Percentiles rank a stretch among this genome's conserved stretches.
These are phyloP conservation scores for Samia ricini DNA, from an alignment of 1,140 invertebrate genomes.

Conservation along the genomic window DNA sequence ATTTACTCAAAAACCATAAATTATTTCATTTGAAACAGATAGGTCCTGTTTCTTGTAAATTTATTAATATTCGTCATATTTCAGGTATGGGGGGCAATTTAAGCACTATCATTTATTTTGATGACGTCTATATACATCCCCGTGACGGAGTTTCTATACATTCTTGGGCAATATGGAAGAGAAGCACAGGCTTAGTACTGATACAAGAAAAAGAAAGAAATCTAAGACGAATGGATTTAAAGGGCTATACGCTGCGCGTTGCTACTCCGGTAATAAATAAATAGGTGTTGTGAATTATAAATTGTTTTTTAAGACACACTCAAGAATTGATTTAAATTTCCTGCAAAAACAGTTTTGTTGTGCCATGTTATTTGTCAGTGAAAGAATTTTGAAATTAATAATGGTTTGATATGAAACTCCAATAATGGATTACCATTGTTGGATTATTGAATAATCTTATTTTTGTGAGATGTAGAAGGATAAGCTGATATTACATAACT, in stretches of 20 bases:
- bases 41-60: too few species aligned
- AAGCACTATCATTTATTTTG: slow-evolving; percentile 12
- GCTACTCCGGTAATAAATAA: slow-evolving; percentile 41
- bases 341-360: too few species aligned
- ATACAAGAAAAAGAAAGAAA: slow-evolving; percentile 36
- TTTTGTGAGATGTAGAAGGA: too few species aligned
- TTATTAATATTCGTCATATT: too few species aligned
- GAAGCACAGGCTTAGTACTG: slow-evolving; percentile 25
- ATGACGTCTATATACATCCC: slow-evolving; percentile 49
- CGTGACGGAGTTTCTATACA: slow-evolving; percentile 27
- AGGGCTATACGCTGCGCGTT: slow-evolving; percentile 40
- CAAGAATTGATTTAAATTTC: neutral
- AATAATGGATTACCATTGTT: too few species aligned
- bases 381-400: too few species aligned
- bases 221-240: slow-evolving; percentile 38
- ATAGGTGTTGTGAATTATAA: neutral
- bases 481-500: too few species aligned
- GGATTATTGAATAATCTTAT: too few species aligned
- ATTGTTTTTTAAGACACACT: neutral
- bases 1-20: too few species aligned
- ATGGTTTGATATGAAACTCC: too few species aligned
- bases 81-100: neutral
- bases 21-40: too few species aligned
- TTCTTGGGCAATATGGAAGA: slow-evolving; percentile 44
- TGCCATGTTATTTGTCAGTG: too few species aligned